Base-by-base conservation (phyloP, 2,797 vertebrate species). In the Etheostoma nigrum region DNA sequence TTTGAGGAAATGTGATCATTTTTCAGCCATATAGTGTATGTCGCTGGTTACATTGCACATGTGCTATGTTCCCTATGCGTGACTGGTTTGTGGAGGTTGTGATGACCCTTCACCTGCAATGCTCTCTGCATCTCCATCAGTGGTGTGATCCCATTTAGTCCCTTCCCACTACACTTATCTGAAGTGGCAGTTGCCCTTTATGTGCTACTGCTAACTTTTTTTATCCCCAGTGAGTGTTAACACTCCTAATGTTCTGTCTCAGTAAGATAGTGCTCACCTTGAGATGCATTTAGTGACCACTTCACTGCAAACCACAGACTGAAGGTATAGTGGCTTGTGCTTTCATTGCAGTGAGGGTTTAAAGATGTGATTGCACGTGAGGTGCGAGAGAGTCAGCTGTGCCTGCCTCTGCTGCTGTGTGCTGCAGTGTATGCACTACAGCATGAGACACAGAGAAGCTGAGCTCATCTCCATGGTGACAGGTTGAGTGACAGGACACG, bases 391-490 rank as follows among this genome's bases (percentile, higher is more conserved):
- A 52, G 55, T 60, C 68, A 67, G 83, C 75, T 2, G 62, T 36
- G 33, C 51, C 65, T 27, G 76, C 66, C 52, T 67, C 25, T 81
- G 81, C 76, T 51, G 75, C 74, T 82, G 64, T 68, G 71, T 81
- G 81, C 89, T 91, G 90, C 91, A 91, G 90, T 82, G 77, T 68
- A 48, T 84, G 74, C 75, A 81, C 70, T 71, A 80, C 61, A 77
- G 86, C 85, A 69, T 30, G 68, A 82, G 83, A 83, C 53, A 73
- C 81, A 30, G 72, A 72, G 78, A 91, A 82, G 82, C 89, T 85
- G 81, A 88, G 87, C 87, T 79, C 88, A 86, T 94, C 89, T 83
- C 91, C 90, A 92, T 91, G 90, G 92, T 86, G 90, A 94, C 92
- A 76, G 72, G 70, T 79, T 92, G 91, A 93, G 74, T 94, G 93